A percentile compares a stretch with the other conserved stretches of the same genome.
Conservation (phyloP, 1,140 invertebrate species). For the Macrocentrus cingulum region DNA sequence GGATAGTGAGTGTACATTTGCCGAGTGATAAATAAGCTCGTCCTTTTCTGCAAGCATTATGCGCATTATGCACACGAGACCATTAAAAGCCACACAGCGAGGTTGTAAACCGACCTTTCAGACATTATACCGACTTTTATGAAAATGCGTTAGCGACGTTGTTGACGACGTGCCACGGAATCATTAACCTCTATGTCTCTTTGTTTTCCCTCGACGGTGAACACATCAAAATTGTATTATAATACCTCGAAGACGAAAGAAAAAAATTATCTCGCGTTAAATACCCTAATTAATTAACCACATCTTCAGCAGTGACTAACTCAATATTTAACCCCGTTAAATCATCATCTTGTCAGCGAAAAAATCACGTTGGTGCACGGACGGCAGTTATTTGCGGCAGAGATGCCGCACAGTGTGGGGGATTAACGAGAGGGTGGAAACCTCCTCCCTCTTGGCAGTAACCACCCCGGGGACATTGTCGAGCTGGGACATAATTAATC, state of each 20-base stretch:
- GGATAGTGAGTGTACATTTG: constrained; percentile 23
- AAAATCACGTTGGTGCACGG: constrained; percentile 29
- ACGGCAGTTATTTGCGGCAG: neutral
- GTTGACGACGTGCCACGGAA: constrained; percentile 15
- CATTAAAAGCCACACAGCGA: constrained; percentile 22
- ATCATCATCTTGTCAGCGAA: constrained; percentile 44
- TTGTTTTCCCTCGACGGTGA: neutral
- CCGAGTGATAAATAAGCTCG: constrained; percentile 32
- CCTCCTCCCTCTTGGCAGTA: constrained; percentile 13
- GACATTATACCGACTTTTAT: constrained; percentile 41
- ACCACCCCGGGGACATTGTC: constrained; percentile 26
- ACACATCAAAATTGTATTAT: too few relatives aligned
- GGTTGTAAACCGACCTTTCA: constrained; percentile 45
- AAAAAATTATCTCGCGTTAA: constrained; percentile 2
- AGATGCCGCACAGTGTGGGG: constrained; percentile 3
- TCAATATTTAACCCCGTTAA: constrained; percentile 37
- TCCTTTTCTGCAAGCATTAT: constrained; percentile 42
- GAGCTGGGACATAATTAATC: constrained; percentile 52
- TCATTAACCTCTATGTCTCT: neutral
- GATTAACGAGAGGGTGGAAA: constrained; percentile 34
- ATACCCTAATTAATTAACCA: constrained; percentile 30
- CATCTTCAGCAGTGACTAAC: constrained; percentile 40
- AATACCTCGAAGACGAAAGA: too few relatives aligned
- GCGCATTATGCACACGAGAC: constrained; percentile 34
- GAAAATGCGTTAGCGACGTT: constrained; percentile 29